phyloP scores from a whole-genome alignment of 2,113 vertebrate species.

The Zingel zingel region DNA sequence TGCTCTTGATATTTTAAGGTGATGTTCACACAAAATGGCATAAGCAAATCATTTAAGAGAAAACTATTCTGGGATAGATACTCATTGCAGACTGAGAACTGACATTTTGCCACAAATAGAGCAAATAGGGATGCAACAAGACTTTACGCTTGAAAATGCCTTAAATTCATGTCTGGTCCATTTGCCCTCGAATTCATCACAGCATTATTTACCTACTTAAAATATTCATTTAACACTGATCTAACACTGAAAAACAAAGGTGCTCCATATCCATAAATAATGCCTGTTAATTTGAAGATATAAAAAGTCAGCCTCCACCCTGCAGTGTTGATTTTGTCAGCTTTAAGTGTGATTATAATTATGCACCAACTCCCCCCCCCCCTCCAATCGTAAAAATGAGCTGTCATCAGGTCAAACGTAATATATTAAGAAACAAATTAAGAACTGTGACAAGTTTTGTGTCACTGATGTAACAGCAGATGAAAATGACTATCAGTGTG shows the following conservation, averaged over 20 bases:
- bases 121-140: not conserved
- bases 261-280: constrained; percentile 8
- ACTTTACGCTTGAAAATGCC: not conserved
- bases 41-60: not conserved
- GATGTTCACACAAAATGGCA: constrained; percentile 11
- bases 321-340: constrained; percentile 10
- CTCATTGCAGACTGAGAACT: not conserved
- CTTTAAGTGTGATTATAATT: constrained; percentile 6
- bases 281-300: constrained; percentile 12
- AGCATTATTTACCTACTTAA: not conserved
- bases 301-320: not conserved
- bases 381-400: not conserved
- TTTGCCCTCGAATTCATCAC: not conserved
- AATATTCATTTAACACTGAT: not conserved
- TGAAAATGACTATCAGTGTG: not conserved
- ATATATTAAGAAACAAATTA: not conserved
- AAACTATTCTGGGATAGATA: not conserved
- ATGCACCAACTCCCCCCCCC: not conserved
- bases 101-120: not conserved
- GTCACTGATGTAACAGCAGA: not conserved
- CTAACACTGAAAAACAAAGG: not conserved
- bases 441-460: not conserved
- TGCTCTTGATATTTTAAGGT: not conserved
- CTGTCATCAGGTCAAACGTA: constrained; percentile 11
- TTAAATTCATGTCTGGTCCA: not conserved